A percentile compares a stretch with the other conserved stretches of the same genome.
Conservation (phyloP, 2,113 vertebrate species). For the Rhabdornis inornatus region DNA sequence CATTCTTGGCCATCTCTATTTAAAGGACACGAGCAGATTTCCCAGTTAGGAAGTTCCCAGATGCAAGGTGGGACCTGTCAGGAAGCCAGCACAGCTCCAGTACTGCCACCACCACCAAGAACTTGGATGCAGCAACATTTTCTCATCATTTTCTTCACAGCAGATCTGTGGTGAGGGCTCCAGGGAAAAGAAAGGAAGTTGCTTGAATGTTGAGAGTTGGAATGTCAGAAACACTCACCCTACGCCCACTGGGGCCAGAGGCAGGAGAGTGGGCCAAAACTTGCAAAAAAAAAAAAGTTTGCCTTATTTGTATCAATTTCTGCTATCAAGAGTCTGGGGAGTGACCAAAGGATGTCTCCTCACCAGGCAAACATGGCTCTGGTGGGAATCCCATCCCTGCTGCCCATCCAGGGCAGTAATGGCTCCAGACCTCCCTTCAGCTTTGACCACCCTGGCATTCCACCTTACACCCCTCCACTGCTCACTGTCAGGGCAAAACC, state of each 20-base stretch:
- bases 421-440: neutral
- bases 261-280: neutral
- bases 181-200: constrained; percentile 48
- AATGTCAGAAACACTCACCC: constrained; percentile 17
- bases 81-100: neutral
- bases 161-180: neutral
- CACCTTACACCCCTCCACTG: neutral
- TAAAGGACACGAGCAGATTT: neutral
- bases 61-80: neutral
- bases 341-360: neutral
- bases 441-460: neutral
- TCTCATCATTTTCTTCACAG: constrained; percentile 29
- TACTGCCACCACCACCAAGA: neutral
- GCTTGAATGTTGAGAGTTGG: constrained; percentile 2
- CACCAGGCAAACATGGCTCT: neutral
- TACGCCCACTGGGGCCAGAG: constrained; percentile 36
- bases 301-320: constrained; percentile 16
- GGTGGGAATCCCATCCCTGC: neutral
- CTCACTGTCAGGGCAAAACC: neutral
- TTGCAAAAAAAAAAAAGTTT: neutral
- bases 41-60: neutral
- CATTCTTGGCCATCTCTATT: neutral
- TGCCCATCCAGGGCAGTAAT: neutral
- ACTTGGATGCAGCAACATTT: neutral
- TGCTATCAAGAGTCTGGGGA: neutral